Base-by-base conservation (phyloP, 2,888 invertebrate genomes). In the Torymus tubicola region DNA sequence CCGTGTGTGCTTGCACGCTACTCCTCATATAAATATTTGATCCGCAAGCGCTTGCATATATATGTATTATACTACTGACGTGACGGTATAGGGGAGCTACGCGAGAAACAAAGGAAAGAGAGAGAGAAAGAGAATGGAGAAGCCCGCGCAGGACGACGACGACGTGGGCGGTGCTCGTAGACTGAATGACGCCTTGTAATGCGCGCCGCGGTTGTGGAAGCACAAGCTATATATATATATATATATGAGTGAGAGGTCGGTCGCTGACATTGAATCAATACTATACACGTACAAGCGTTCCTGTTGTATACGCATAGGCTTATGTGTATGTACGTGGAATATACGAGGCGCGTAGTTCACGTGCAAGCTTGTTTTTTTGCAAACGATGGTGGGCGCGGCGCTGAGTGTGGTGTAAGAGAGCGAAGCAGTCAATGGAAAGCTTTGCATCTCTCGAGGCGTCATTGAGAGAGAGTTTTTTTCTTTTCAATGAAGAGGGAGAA, bases 181-280 rank as follows among this genome's bases (percentile, higher is more conserved):
- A 78, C 78, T 64, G 67, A 72, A 57, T 67, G 78, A 72, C 71
- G 75, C 68, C 75, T 21, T 21, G 21, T 21, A 21, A 2, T 21
- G 1, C 21, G 21, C 21, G 21, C 5, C 21, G 21, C 5, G 24
- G 21, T 21, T 21, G n/a, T n/a, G n/a, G 21, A 21, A 2, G 21
- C 21, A 2, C 21, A 21, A 21, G 21, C 21, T 1, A 21, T n/a
- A 8, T 31, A 31, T 8, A 2, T 24, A 24, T 3, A 3, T 3
- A 5, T 5, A 4, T 2, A 8, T 42, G 8, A 63, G 65, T 12
- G 31, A 58, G 68, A 72, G 61, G 52, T 76, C 83, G 85, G 84
- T 84, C 84, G 85, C 83, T 84, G 85, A 85, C 84, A 84, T 84
- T 84, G 85, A 85, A 84, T 85, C 85, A 83, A 85, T 85, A 84